Evolutionary conservation across 1,140 invertebrate species (phyloP).

Genomic region (Oreohelix idahoensis): DNA sequence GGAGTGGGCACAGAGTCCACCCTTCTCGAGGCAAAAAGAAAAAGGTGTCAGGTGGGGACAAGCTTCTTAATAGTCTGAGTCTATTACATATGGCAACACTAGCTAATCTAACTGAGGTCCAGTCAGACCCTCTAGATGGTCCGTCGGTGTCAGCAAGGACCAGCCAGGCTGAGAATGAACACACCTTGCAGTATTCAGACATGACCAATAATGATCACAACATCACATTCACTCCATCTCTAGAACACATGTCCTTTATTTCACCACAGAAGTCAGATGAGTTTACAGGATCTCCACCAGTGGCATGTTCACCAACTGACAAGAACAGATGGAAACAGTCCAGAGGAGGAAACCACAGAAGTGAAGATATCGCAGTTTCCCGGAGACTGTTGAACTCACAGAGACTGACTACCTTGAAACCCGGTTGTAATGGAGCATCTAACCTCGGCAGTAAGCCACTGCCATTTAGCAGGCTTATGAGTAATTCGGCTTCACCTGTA

Average conservation of each 20-base stretch:
- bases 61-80: conserved; percentile 63
- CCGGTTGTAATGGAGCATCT: conserved; percentile 28
- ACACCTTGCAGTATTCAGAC: conserved; percentile 29
- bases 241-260: conserved; percentile 62
- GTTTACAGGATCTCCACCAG: conserved; percentile 58
- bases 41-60: conserved; percentile 39
- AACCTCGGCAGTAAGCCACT: conserved; percentile 28
- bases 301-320: conserved; percentile 61
- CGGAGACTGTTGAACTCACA: background rate
- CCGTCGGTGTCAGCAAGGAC: background rate
- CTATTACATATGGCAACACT: conserved; percentile 67
- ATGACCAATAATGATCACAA: conserved; percentile 19
- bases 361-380: background rate
- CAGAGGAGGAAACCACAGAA: background rate
- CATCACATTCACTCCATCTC: conserved; percentile 54
- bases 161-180: background rate
- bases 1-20: background rate
- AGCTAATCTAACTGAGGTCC: conserved; percentile 57
- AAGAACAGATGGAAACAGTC: background rate
- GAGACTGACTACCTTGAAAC: conserved; percentile 10
- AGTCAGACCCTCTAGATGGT: conserved; percentile 24
- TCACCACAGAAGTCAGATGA: conserved; percentile 61
- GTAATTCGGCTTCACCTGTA: conserved; percentile 22
- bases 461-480: conserved; percentile 29
- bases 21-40: conserved; percentile 31